Evolutionary conservation across 2,113 vertebrate genomes (phyloP), one percentile per base, ranked within the genome.

Genomic region (Prolemur simus): DNA sequence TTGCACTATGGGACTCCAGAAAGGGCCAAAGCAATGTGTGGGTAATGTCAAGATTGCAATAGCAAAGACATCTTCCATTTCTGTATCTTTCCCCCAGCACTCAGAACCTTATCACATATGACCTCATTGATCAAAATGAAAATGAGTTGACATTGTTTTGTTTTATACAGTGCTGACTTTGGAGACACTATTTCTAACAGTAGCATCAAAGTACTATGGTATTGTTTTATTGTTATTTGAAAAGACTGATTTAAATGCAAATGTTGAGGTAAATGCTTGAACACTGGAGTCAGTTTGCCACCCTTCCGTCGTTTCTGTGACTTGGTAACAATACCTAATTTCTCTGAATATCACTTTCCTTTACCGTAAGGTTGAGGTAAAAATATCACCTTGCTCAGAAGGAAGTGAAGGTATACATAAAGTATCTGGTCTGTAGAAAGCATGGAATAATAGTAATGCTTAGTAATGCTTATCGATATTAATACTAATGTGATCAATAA

Each of bases 151-250:
- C 42, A 66, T 4, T 87, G 29, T 29, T 87, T 3, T 87, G 29
- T 34, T 87, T 76, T 52, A 2, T 77, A 25, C 27, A 29, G 49
- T 45, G 64, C 15, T 64, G 69, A 37, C 27, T 76, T 92, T 60
- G 18, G 21, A 18, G 12, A 5, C 54, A 39, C 21, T 66, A 4
- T 60, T 88, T 39, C 14, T 85, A 91, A 8, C 13, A 32, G 54
- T 10, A 39, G 68, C 11, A 37, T 45, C 64, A 37, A 1, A 56
- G 11, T n/a, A 3, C 29, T 42, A 20, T 23, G 23, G 11, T 34
- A 45, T 29, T 91, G 9, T 85, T 76, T 77, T 68, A 39, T 11
- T 74, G 21, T 23, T 94, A 78, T 78, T 88, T 86, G 60, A 56
- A 91, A 94, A 71, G 20, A 56, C 2, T 8, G 42, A 54, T 25